Evolutionary conservation across 2,113 vertebrate genomes (phyloP).

Genomic region (Chunga burmeisteri): DNA sequence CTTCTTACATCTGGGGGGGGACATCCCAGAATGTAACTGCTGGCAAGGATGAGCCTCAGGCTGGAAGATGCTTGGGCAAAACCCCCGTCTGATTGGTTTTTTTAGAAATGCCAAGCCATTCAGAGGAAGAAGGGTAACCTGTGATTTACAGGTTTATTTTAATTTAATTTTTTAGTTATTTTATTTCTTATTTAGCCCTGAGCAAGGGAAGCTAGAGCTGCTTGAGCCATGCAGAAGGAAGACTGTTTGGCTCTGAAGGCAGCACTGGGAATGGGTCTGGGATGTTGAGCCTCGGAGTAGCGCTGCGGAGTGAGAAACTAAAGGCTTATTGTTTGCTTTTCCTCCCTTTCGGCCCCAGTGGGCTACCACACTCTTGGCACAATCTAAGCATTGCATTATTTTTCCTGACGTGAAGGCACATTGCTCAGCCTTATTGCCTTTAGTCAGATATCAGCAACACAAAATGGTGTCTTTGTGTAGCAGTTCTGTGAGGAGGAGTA

Average conservation of each 20-base stretch:
- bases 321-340: constrained; percentile 50
- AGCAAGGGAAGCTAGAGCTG: background rate
- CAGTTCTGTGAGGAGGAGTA: background rate
- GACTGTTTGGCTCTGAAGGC: background rate
- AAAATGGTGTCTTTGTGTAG: constrained; percentile 50
- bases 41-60: background rate
- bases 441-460: constrained; percentile 31
- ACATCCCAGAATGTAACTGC: background rate
- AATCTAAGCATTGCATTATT: constrained; percentile 37
- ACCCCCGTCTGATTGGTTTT: rapidly evolving
- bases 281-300: background rate
- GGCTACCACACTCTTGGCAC: constrained; percentile 42
- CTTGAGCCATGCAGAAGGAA: background rate
- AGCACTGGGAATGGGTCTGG: background rate
- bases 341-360: background rate
- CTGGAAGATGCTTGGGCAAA: background rate
- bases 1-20: background rate
- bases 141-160: background rate
- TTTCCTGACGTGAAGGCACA: constrained; percentile 37
- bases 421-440: constrained; percentile 40
- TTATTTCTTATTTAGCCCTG: background rate
- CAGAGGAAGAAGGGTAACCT: background rate
- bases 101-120: background rate
- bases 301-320: background rate
- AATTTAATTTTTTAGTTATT: background rate